Evolutionary conservation across 1,140 invertebrate species (phyloP).

Genomic region (Streblospio benedicti): DNA sequence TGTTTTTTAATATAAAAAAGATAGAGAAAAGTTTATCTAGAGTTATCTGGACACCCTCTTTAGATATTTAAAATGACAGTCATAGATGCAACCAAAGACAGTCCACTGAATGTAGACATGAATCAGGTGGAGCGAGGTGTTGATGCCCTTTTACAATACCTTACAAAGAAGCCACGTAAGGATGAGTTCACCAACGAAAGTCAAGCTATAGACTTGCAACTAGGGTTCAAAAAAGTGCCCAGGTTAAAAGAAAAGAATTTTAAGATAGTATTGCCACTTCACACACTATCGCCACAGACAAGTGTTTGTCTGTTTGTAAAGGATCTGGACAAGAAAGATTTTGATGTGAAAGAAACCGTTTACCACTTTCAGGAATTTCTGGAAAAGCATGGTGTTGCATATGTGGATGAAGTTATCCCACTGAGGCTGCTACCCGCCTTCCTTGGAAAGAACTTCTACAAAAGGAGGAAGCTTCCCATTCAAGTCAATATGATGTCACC

Average conservation of each 20-base stretch:
- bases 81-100: too few species aligned
- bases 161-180: conserved; percentile 17
- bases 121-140: conserved; percentile 20
- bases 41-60: too few species aligned
- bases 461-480: conserved; percentile 32
- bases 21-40: too few species aligned
- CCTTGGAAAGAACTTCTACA: conserved; percentile 42
- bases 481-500: conserved; percentile 34
- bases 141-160: conserved; percentile 9
- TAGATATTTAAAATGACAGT: too few species aligned
- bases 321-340: conserved; percentile 34
- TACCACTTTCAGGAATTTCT: conserved; percentile 34
- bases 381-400: conserved; percentile 24
- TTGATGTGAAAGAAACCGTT: conserved; percentile 38
- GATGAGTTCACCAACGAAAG: conserved; percentile 21
- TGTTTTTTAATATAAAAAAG: too few species aligned
- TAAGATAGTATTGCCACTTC: conserved; percentile 28
- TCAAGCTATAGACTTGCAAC: conserved; percentile 22
- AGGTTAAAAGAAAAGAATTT: conserved; percentile 21
- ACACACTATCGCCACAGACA: conserved; percentile 12
- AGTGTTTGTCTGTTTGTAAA: conserved; percentile 45
- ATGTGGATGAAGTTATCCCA: too few species aligned
- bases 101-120: too few species aligned
- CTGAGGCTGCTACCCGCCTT: conserved; percentile 29
- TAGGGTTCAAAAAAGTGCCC: conserved; percentile 31